Evolutionary conservation across 2,888 invertebrate species (phyloP).

Genomic region (Zygogramma bicolorata): DNA sequence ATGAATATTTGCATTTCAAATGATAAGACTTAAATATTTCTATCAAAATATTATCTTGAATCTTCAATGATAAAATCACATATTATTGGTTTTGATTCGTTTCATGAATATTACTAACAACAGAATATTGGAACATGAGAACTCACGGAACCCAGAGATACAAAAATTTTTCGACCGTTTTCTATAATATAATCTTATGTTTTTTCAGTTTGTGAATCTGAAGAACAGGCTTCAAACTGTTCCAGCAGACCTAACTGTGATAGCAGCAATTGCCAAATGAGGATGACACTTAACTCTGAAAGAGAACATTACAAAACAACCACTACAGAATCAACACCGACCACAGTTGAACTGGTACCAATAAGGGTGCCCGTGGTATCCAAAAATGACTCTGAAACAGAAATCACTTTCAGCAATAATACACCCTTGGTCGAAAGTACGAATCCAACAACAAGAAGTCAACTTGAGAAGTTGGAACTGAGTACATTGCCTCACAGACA

Average conservation of each 20-base stretch:
- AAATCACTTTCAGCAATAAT: neutral
- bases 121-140: too few relatives aligned
- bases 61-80: too few relatives aligned
- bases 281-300: neutral
- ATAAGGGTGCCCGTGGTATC: neutral
- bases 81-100: too few relatives aligned
- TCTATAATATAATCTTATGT: too few relatives aligned
- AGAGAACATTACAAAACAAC: neutral
- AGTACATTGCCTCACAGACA: neutral
- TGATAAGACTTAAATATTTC: too few relatives aligned
- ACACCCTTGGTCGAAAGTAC: neutral
- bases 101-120: too few relatives aligned
- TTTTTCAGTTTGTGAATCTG: slow-evolving; percentile 63
- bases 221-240: slow-evolving; percentile 83
- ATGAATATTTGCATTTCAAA: too few relatives aligned
- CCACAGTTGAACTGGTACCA: neutral
- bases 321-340: neutral
- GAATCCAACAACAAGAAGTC: neutral
- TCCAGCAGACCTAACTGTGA: slow-evolving; percentile 72
- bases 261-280: too few relatives aligned
- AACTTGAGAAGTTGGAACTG: neutral
- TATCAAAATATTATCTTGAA: too few relatives aligned
- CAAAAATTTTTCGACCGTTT: too few relatives aligned
- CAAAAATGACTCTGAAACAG: neutral
- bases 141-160: neutral